Percentiles rank a stretch among this genome's conserved stretches.
Evolutionary conservation across 2,797 vertebrate genomes (phyloP).

Genomic region (Champsocephalus esox): DNA sequence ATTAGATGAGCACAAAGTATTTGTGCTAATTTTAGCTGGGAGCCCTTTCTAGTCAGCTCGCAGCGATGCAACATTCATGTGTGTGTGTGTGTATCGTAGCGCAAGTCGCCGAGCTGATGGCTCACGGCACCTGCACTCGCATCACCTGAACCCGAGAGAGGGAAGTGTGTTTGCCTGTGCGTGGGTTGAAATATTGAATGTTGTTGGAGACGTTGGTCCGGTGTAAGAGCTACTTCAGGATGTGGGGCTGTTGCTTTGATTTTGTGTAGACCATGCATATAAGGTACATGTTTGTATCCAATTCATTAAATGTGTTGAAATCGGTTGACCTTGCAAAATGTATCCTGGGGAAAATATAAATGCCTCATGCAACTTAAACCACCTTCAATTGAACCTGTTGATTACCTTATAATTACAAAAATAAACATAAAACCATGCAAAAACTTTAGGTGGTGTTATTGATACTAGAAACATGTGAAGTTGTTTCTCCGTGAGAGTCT

Average conservation of each 20-base stretch:
- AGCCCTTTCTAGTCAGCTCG: constrained; percentile 68
- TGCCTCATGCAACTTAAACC: too few species aligned
- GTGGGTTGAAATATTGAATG: constrained; percentile 64
- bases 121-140: constrained; percentile 66
- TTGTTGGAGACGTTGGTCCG: constrained; percentile 26
- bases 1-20: constrained; percentile 74
- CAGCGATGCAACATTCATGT: constrained; percentile 71
- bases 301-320: too few species aligned
- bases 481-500: too few species aligned
- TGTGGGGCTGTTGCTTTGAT: constrained; percentile 16
- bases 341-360: too few species aligned
- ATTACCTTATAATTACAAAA: too few species aligned
- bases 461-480: too few species aligned
- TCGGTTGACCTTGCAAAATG: too few species aligned
- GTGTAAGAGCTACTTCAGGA: constrained; percentile 29
- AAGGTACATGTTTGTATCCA: too few species aligned
- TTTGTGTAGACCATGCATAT: neutral
- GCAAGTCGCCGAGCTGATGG: constrained; percentile 61
- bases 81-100: constrained; percentile 42
- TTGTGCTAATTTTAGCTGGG: constrained; percentile 49
- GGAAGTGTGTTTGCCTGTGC: constrained; percentile 31
- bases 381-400: too few species aligned
- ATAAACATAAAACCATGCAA: too few species aligned
- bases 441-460: too few species aligned
- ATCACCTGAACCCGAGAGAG: constrained; percentile 66